Evolutionary conservation across 2,113 vertebrate genomes (phyloP).

Genomic region (Propithecus coquereli): DNA sequence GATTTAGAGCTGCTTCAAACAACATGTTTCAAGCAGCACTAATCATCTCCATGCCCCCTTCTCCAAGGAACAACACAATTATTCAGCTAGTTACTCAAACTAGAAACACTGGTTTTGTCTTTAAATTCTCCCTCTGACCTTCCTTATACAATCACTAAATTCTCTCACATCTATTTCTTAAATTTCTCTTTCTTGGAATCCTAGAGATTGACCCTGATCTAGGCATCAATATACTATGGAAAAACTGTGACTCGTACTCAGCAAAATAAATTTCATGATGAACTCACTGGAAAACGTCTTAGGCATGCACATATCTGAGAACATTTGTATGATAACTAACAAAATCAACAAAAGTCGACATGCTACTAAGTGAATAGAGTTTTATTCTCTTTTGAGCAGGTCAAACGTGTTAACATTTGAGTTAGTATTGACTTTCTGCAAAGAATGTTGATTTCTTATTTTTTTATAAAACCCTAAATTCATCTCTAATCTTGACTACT

Average conservation of each 20-base stretch:
- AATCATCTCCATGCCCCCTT: neutral
- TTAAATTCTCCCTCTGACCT: neutral
- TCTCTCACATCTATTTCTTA: neutral
- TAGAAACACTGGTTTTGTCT: neutral
- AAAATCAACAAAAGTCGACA: neutral
- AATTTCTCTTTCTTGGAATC: neutral
- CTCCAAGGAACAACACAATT: neutral
- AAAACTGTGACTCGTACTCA: neutral
- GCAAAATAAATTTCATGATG: neutral
- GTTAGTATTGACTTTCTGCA: neutral
- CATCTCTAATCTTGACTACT: neutral
- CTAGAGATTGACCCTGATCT: neutral
- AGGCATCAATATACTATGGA: neutral
- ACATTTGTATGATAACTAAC: neutral
- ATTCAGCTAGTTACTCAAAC: neutral
- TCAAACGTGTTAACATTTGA: neutral
- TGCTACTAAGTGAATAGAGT: neutral
- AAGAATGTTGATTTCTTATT: neutral
- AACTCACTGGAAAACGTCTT: neutral
- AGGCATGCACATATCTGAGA: neutral
- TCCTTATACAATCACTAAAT: neutral
- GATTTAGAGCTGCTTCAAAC: neutral
- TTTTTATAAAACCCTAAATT: neutral
- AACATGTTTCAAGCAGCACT: neutral
- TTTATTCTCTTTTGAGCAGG: neutral